Base-by-base conservation (phyloP, 2,113 vertebrate species). In the Ptychochromis oligacanthus region DNA sequence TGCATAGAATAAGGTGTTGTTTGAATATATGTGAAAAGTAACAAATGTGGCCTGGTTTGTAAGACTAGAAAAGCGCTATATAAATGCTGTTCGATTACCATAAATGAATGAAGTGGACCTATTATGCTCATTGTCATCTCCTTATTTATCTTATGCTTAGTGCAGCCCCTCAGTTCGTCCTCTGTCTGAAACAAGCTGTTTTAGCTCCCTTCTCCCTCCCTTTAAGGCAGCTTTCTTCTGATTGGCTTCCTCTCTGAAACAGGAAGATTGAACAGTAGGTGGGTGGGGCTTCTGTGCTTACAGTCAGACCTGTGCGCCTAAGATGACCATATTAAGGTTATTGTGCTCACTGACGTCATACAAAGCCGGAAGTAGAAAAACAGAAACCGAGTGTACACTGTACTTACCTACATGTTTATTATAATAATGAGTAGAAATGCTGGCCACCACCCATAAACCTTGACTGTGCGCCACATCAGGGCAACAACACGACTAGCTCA, bases 401-500 rank as follows among this genome's bases (percentile, higher is more conserved):
- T 65, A 65, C n/a, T 24, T 65, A 43, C 36, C 36, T 0, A 24
- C 62, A 36, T 6, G 13, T 65, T 65, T 65, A 65, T 13, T 0
- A 24, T 36, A 24, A n/a, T 65, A 65, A 65, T 43, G 36, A 36
- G 5, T 36, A 36, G 34, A 36, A 6, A 36, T 43, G 38, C 38
- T 43, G 62, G 7, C 38, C 38, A 65, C 38, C 62, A 62, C 60
- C 36, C 11, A 62, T 20, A 0, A 62, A 62, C 31, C 34, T 36
- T 5, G 4, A 6, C 6, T 36, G 34, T 36, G 34, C 34, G 6
- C 34, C 34, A 36, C 1, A 36, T 36, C 3, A 36, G 34, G 34
- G 4, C 6, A 38, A 36, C 6, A 65, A 36, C 62, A 0, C 38
- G 24, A 43, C 24, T 43, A 65, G 36, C 2, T 0, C 0, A 2